phyloP scores from a whole-genome alignment of 1,140 invertebrate species.

The Heliconius himera region DNA sequence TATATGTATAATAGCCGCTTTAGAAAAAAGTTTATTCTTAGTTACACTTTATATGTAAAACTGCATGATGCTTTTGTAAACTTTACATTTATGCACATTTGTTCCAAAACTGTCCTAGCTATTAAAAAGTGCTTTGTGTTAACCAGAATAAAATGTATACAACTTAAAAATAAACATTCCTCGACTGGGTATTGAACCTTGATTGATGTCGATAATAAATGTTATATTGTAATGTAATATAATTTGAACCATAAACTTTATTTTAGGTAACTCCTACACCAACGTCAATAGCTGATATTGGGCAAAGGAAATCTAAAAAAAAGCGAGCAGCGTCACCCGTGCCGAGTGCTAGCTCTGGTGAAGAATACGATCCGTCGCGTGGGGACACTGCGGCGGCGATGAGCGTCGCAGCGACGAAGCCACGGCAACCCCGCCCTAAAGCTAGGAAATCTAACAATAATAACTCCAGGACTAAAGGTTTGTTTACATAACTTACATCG shows the following conservation, averaged over 20 bases:
- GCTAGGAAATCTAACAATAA: conserved; percentile 63
- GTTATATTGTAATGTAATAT: not conserved
- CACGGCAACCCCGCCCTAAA: conserved; percentile 56
- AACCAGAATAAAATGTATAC: too few relatives aligned
- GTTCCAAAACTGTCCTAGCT: too few relatives aligned
- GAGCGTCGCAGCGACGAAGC: conserved; percentile 69
- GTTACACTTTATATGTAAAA: not conserved
- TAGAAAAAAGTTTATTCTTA: not conserved
- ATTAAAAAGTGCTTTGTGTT: too few relatives aligned
- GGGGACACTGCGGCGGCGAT: conserved; percentile 64
- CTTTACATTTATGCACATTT: too few relatives aligned
- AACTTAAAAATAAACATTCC: too few relatives aligned
- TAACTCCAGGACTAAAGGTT: conserved; percentile 68
- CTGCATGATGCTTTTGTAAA: too few relatives aligned
- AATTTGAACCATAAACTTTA: not conserved
- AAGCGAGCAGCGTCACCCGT: conserved; percentile 67
- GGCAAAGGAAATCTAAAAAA: conserved; percentile 72
- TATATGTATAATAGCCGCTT: too few relatives aligned
- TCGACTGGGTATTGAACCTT: not conserved
- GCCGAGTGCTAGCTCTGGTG: conserved; percentile 74
- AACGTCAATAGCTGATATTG: conserved; percentile 63
- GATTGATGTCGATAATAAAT: not conserved
- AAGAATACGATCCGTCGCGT: conserved; percentile 73
- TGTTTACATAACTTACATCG: not conserved
- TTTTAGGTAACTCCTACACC: conserved; percentile 65